Base-by-base conservation (phyloP, 1,140 invertebrate species). In the Drosophila lini region DNA sequence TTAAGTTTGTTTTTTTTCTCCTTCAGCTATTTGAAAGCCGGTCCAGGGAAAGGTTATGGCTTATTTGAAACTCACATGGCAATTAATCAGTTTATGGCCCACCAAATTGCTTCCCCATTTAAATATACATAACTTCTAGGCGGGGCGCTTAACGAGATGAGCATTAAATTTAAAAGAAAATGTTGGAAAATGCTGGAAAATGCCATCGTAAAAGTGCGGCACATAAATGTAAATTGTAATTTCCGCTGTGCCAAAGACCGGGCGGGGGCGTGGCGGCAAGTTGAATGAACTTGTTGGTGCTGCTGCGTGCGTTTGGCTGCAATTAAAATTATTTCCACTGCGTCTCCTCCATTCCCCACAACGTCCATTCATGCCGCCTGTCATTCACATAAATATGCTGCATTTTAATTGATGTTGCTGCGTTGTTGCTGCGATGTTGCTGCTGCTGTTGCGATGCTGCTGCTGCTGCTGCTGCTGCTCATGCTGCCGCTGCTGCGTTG, bases 381-480 rank as follows among this genome's bases (percentile, higher is more conserved):
- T 77, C 84, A 88, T 78, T 83, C 76, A 78, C 48, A 80, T 60
- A 57, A 68, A 69, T 58, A 76, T 47, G 62, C 65, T 47, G 62
- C 65, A 78, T 84, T 88, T 89, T 88, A 89, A 88, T 88, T 88
- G 84, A 86, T 74, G 76, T 81, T 83, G 70, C 68, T 68, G 56
- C 6, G 45, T 11, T 44, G 57, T 15, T 31, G 45, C 42, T 22
- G 28, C 16, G 7, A 47, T 32, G 48, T 16, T 50, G 25, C 13
- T 55, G 34, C 52, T 53, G 52, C 16, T 34, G 31, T 1, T 69
- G 55, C 57, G 50, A 57, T 10, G 42, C 13, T 47, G 59, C 28
- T 13, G 15, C 25, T 10, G 42, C 13, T 47, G 59, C 28, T 13
- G 15, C 25, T 55, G 48, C 19, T 50, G 57, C 28, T 36, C 42